Conservation (phyloP, 2,113 vertebrate genomes). For the Sinocyclocheilus rhinocerous region DNA sequence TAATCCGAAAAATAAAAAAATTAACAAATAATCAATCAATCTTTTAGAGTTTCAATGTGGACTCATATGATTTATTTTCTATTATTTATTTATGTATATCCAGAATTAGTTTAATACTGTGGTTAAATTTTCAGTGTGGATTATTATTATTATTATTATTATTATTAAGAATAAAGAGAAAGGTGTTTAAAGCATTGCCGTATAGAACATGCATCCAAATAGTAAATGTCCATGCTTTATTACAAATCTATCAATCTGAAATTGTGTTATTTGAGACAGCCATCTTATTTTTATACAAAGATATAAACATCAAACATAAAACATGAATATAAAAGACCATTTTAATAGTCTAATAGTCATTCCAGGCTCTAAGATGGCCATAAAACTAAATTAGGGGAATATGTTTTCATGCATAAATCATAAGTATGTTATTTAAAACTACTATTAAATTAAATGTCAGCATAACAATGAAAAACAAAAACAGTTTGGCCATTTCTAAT, state of each 20-base stretch:
- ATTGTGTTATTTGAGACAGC: not conserved
- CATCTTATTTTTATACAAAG: not conserved
- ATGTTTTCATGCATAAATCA: not conserved
- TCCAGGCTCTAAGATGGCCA: not conserved
- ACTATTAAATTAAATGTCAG: not conserved
- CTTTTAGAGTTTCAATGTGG: no score
- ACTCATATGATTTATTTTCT: no score
- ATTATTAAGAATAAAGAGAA: not conserved
- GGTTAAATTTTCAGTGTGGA: not conserved
- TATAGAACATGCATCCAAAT: not conserved
- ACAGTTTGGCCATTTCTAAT: not conserved
- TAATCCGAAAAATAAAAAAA: no score
- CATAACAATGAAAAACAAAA: not conserved
- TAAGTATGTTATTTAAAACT: not conserved
- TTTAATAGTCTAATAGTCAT: not conserved
- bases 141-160: not conserved
- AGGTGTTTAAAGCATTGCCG: not conserved
- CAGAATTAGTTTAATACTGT: no score
- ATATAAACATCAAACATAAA: not conserved
- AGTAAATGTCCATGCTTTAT: not conserved
- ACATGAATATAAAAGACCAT: not conserved
- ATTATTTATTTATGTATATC: no score
- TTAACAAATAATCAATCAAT: no score
- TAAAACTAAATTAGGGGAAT: not conserved
- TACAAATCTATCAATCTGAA: not conserved